phyloP scores from a whole-genome alignment of 2,797 vertebrate genomes.

The Falco columbarius region DNA sequence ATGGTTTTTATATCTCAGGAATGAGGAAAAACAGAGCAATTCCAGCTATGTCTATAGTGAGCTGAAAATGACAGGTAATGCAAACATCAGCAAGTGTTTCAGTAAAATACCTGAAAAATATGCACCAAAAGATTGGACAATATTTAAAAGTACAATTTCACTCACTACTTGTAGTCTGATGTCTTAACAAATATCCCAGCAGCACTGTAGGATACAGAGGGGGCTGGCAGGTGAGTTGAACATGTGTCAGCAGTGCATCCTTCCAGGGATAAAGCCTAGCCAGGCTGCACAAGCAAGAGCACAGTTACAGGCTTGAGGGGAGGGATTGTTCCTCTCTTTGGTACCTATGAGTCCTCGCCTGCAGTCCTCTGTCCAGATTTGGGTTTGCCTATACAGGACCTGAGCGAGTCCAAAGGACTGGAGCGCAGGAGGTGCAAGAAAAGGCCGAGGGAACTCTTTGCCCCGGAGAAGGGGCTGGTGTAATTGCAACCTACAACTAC shows the following conservation, averaged over 20 bases:
- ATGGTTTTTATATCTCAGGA: not conserved
- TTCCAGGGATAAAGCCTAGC: rapidly evolving
- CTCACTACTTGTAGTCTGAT: not conserved
- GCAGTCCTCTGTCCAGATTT: not conserved
- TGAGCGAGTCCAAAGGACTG: not conserved
- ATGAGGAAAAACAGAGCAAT: not conserved
- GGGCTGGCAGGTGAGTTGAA: not conserved
- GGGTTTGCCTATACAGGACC: not conserved
- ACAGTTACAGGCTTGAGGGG: not conserved
- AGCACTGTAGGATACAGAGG: rapidly evolving
- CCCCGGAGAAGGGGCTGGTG: not conserved
- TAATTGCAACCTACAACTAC: not conserved
- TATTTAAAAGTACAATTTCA: not conserved
- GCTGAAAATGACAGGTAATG: not conserved
- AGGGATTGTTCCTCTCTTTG: not conserved
- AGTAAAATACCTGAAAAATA: not conserved
- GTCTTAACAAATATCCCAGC: not conserved
- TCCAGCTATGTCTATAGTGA: not conserved
- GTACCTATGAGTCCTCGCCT: rapidly evolving
- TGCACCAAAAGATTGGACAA: not conserved
- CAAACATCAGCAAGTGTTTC: not conserved
- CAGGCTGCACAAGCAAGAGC: not conserved
- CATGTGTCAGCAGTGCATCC: not conserved
- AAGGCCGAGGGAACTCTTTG: not conserved
- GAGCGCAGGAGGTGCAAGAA: not conserved